Evolutionary conservation across 2,797 vertebrate genomes (phyloP).

Genomic region (Malurus leucopterus): DNA sequence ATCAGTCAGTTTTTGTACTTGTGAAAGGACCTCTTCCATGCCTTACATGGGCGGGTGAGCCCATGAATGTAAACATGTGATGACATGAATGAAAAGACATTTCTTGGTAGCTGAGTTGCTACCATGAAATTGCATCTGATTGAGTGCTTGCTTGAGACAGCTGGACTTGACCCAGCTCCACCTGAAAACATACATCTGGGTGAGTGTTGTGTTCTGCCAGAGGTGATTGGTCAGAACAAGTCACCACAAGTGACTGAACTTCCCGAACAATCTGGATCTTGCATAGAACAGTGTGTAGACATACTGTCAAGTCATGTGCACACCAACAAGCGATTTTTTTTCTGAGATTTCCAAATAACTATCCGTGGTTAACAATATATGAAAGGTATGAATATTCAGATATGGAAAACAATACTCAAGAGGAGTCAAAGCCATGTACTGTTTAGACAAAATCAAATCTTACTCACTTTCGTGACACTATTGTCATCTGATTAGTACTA

Average conservation of each 20-base stretch:
- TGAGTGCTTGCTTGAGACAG: not conserved
- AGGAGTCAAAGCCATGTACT: not conserved
- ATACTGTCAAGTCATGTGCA: not conserved
- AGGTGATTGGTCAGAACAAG: not conserved
- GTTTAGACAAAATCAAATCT: not conserved
- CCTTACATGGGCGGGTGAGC: not conserved
- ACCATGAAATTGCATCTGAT: not conserved
- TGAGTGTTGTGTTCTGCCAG: rapidly evolving
- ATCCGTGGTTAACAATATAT: not conserved
- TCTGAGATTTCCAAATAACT: not conserved
- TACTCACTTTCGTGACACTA: not conserved
- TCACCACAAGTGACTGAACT: not conserved
- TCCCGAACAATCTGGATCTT: not conserved
- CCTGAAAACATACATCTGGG: rapidly evolving
- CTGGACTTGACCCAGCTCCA: not conserved
- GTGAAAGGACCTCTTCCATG: not conserved
- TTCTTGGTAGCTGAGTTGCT: not conserved
- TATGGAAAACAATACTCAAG: not conserved
- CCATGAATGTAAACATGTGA: not conserved
- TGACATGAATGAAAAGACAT: too few species aligned
- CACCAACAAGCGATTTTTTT: not conserved
- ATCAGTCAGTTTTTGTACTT: not conserved
- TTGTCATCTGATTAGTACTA: not conserved
- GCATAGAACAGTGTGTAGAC: not conserved
- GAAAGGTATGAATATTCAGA: not conserved